A percentile compares a stretch with the other conserved stretches of the same genome.
Evolutionary conservation across 1,140 invertebrate species (phyloP).

Genomic region (Megathymus violae): DNA sequence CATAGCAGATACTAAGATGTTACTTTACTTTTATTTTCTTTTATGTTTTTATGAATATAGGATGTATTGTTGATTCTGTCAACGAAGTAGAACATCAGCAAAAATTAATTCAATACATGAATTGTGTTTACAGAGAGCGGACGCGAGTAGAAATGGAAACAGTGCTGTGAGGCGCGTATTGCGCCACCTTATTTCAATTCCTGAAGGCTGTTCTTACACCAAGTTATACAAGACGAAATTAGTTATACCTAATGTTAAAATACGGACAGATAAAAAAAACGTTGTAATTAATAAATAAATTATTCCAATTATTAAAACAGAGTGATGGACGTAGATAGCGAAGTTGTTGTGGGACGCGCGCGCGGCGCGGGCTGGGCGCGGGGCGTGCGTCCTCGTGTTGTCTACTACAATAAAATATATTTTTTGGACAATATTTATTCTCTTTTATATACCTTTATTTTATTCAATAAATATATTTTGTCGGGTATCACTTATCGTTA

Average conservation of each 20-base stretch:
- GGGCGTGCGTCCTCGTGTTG: slow-evolving; percentile 78
- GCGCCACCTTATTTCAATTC: slow-evolving; percentile 81
- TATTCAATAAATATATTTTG: slow-evolving; percentile 34
- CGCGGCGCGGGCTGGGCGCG: slow-evolving; percentile 77
- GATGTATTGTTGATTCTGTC: too few relatives aligned
- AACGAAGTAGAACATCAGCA: too few relatives aligned
- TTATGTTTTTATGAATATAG: too few relatives aligned
- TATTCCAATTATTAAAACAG: slow-evolving; percentile 84
- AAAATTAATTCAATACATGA: too few relatives aligned
- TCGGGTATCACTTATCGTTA: slow-evolving; percentile 23
- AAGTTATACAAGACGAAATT: slow-evolving; percentile 83
- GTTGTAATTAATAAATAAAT: slow-evolving; percentile 85
- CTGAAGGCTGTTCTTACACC: slow-evolving; percentile 83
- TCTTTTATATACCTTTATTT: slow-evolving; percentile 35
- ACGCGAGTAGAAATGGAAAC: slow-evolving; percentile 92
- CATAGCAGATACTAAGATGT: too few relatives aligned
- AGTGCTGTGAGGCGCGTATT: slow-evolving; percentile 90
- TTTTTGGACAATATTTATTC: slow-evolving; percentile 78
- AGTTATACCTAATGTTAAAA: slow-evolving; percentile 82
- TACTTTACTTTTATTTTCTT: too few relatives aligned
- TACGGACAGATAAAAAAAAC: slow-evolving; percentile 81
- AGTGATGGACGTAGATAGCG: slow-evolving; percentile 80
- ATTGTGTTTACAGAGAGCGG: slow-evolving; percentile 78
- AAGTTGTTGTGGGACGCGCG: slow-evolving; percentile 81
- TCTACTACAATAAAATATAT: slow-evolving; percentile 84